Percentiles rank a stretch among this genome's conserved stretches.
These are phyloP conservation scores for Tylochromis polylepis DNA, from an alignment of 2,113 vertebrate genomes.

Conservation along the genomic window DNA sequence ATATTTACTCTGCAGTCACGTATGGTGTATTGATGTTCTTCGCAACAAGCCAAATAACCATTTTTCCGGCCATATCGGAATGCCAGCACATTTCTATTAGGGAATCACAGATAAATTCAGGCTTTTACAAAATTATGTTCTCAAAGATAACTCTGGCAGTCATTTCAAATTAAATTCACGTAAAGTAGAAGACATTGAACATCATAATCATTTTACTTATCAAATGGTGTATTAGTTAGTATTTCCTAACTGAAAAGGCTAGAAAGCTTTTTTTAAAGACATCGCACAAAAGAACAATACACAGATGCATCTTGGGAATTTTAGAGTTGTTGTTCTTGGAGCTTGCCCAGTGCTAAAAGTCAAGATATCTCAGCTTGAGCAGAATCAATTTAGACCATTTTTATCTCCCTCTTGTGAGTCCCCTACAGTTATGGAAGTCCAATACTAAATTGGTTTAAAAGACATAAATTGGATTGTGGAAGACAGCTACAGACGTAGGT, in stretches of 20 bases:
- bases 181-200: background rate
- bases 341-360: background rate
- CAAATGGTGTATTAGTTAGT: background rate
- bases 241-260: background rate
- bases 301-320: background rate
- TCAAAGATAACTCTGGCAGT: background rate
- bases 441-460: constrained; percentile 13
- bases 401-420: constrained; percentile 3
- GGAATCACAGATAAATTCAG: background rate
- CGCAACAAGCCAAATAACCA: background rate
- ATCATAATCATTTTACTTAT: background rate
- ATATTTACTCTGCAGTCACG: background rate
- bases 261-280: background rate
- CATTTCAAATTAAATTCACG: background rate
- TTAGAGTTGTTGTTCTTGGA: background rate
- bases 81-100: background rate
- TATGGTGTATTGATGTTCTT: background rate
- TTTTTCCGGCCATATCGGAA: background rate
- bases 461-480: background rate
- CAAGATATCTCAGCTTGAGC: background rate
- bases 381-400: constrained; percentile 1
- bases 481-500: background rate
- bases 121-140: too few species aligned
- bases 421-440: background rate
- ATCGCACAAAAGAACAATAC: background rate